Conservation (phyloP, 1,140 invertebrate genomes). For the Heliconius hermathena region DNA sequence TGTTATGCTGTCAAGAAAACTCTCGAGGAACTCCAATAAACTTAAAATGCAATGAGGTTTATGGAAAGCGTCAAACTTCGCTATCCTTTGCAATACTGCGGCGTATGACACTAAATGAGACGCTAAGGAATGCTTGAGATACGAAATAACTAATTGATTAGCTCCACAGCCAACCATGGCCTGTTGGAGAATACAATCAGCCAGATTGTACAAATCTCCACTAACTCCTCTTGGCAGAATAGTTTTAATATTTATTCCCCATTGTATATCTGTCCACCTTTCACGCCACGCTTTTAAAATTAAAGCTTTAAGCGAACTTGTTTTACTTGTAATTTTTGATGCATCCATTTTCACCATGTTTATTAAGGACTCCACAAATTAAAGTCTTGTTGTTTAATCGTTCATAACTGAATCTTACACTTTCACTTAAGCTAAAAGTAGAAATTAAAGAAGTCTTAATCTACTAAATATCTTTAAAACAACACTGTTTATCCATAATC, state of each 20-base stretch:
- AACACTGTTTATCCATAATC: conserved; percentile 1
- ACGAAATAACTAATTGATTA: conserved; percentile 94
- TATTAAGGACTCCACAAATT: not conserved
- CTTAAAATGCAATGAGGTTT: conserved; percentile 94
- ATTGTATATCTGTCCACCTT: conserved; percentile 96
- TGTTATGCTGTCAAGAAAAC: conserved; percentile 87
- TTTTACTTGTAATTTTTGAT: conserved; percentile 91
- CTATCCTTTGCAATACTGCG: conserved; percentile 92
- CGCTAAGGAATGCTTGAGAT: conserved; percentile 94
- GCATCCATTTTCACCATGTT: conserved; percentile 82
- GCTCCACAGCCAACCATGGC: conserved; percentile 95
- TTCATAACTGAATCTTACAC: not conserved
- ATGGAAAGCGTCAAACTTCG: conserved; percentile 93
- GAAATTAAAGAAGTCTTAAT: not conserved
- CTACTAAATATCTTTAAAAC: not conserved
- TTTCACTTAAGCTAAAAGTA: not conserved
- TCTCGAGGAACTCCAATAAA: conserved; percentile 92
- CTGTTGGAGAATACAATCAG: conserved; percentile 96
- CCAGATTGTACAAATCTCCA: conserved; percentile 95
- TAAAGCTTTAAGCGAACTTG: conserved; percentile 91
- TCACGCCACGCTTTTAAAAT: conserved; percentile 95
- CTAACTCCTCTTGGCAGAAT: conserved; percentile 92
- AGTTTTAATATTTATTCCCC: conserved; percentile 97
- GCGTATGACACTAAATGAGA: conserved; percentile 95
- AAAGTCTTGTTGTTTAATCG: not conserved